These are phyloP conservation scores for Teinopalpus imperialis DNA, from an alignment of 2,888 invertebrate genomes.

Conservation along the genomic window DNA sequence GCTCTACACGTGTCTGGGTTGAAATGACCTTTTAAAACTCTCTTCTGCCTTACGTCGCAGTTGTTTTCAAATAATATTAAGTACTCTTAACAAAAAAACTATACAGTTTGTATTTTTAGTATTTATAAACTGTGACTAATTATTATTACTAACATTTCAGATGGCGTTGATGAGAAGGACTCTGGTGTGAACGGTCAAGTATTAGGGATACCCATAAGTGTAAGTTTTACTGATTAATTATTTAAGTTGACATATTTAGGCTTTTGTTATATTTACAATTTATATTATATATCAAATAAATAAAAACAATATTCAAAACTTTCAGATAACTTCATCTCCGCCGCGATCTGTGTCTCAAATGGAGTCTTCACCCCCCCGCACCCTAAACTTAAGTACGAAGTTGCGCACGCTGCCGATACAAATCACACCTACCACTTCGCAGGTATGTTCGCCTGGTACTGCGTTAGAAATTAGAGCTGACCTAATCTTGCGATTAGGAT, in stretches of 20 bases:
- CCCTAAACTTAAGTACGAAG: constrained; percentile 71
- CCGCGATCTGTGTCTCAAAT: constrained; percentile 50
- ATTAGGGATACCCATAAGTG: constrained; percentile 72
- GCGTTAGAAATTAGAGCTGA: constrained; percentile 61
- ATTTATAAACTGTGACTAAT: no score
- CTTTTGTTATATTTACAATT: constrained; percentile 1
- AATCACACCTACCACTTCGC: constrained; percentile 70
- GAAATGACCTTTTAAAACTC: no score
- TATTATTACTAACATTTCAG: constrained; percentile 40
- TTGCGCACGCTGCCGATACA: constrained; percentile 70
- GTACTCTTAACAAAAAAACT: no score
- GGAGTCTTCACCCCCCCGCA: constrained; percentile 56
- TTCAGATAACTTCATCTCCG: constrained; percentile 67
- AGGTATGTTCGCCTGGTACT: constrained; percentile 72
- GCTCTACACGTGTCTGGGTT: no score
- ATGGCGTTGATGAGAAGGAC: constrained; percentile 63
- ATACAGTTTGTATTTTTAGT: no score
- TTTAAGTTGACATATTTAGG: constrained; percentile 9
- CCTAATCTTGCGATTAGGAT: constrained; percentile 39
- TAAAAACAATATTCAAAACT: constrained; percentile 12
- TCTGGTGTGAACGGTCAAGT: constrained; percentile 65
- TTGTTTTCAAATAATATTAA: no score
- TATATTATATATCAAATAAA: no score
- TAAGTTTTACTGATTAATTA: constrained; percentile 50
- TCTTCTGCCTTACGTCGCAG: no score